Evolutionary conservation across 53 echinoderm and acorn worm genomes (phyloP), one percentile per base, ranked within the genome.

Genomic region (Paelopatides confundens): DNA sequence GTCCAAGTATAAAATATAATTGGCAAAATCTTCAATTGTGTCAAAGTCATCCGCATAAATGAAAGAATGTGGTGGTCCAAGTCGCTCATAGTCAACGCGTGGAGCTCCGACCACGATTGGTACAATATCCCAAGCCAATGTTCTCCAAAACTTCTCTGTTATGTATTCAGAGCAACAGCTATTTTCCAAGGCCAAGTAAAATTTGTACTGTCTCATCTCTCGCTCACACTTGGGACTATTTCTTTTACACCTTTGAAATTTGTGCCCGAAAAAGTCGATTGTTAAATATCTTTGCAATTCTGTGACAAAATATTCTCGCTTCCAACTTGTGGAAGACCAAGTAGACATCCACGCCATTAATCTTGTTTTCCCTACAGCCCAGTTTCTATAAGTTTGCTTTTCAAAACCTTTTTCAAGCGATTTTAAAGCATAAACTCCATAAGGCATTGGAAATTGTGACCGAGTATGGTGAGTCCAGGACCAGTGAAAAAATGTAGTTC

Each of bases 81-180:
- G 34, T 24, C 79, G 50, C 32, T 50, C 79, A 52, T 78, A 78
- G 11, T 78, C 79, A 2, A 26, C n/a, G 29, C 51, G 40, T 1
- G 50, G 31, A 29, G 79, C 79, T 21, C 79, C 79, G 7, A 78
- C 32, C 1, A 78, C 79, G 15, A 51, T 31, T 13, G 79, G 79
- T 26, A 78, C 53, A 1, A 78, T 50, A 15, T 78, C 32, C 51
- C 53, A 78, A 52, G 79, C 31, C 21, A 78, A 31, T 13, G 32
- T 50, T 11, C 79, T 78, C 79, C 79, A 78, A 33, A 50, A 78
- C 52, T 52, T 78, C 28, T 78, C 79, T 10, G 54, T 28, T 23
- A 79, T 79, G 21, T 79, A 79, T n/a, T 79, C 52, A 31, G 47
- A 33, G 31, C 79, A 79, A 33, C 79, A 79, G 30, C 79, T 79